phyloP scores from a whole-genome alignment of 2,888 invertebrate species.

The Prosapia bicincta region DNA sequence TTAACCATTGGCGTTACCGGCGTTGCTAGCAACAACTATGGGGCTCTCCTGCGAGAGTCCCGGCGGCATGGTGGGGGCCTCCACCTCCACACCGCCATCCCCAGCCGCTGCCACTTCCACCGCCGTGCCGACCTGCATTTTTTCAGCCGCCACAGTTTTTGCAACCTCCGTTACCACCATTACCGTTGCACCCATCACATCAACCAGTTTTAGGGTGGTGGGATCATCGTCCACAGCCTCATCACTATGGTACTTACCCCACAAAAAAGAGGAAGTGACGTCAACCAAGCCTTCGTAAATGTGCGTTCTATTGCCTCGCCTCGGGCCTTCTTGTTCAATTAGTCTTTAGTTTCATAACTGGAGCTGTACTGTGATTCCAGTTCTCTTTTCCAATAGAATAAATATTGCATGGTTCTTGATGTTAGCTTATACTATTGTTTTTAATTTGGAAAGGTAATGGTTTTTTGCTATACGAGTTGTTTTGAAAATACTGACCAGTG shows the following conservation, averaged over 20 bases:
- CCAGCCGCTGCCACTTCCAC: neutral
- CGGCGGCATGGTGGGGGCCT: slow-evolving; percentile 30
- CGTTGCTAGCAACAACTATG: slow-evolving; percentile 70
- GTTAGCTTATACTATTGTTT: no score
- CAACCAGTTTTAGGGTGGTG: slow-evolving; percentile 14
- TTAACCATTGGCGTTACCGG: slow-evolving; percentile 60
- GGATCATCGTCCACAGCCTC: slow-evolving; percentile 10
- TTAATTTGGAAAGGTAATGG: no score
- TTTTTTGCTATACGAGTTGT: neutral
- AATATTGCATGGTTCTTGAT: neutral
- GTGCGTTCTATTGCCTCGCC: slow-evolving; percentile 26
- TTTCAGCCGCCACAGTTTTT: slow-evolving; percentile 15
- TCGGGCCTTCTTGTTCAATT: slow-evolving; percentile 28
- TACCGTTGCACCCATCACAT: slow-evolving; percentile 5
- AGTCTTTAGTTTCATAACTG: slow-evolving; percentile 20
- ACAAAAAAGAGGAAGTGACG: slow-evolving; percentile 29
- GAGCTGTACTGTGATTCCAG: slow-evolving; percentile 13
- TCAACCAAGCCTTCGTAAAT: slow-evolving; percentile 22
- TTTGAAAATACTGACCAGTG: neutral
- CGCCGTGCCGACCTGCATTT: neutral
- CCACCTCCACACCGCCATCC: slow-evolving; percentile 38
- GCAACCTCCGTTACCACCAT: slow-evolving; percentile 26
- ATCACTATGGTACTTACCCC: slow-evolving; percentile 21
- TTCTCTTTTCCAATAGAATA: neutral
- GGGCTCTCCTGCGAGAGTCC: slow-evolving; percentile 47